These are phyloP conservation scores for Mormyrus lacerda DNA, from an alignment of 2,113 vertebrate genomes.

Conservation along the genomic window DNA sequence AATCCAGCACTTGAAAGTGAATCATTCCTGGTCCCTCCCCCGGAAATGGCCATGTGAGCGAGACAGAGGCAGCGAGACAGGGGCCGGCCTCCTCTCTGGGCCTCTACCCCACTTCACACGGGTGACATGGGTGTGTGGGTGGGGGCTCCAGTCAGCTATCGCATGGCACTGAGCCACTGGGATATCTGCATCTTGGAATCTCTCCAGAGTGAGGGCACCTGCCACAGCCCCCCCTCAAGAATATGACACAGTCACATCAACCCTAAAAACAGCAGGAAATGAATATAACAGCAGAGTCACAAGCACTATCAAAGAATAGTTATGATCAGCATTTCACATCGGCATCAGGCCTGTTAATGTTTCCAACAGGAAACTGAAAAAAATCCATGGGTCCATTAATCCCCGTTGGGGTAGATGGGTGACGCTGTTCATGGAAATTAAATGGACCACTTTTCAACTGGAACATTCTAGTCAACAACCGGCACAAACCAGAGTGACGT, in stretches of 20 bases:
- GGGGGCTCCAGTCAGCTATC: not conserved
- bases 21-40: conserved; percentile 51
- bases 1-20: conserved; percentile 63
- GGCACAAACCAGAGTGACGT: not conserved
- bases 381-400: not conserved
- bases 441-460: not conserved
- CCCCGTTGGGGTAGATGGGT: not conserved
- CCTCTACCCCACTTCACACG: not conserved
- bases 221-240: not conserved
- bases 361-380: not conserved
- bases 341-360: not conserved
- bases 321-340: not conserved
- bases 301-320: not conserved
- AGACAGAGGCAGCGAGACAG: not conserved
- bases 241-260: not conserved
- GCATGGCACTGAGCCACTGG: not conserved
- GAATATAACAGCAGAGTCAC: not conserved
- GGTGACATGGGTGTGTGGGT: no score
- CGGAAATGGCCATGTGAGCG: not conserved
- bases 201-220: not conserved
- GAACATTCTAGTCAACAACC: not conserved
- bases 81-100: no score
- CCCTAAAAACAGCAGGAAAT: not conserved
- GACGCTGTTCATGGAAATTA: not conserved
- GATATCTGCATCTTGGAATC: not conserved